Conservation (phyloP, 2,797 vertebrate genomes). For the Lutra lutra region DNA sequence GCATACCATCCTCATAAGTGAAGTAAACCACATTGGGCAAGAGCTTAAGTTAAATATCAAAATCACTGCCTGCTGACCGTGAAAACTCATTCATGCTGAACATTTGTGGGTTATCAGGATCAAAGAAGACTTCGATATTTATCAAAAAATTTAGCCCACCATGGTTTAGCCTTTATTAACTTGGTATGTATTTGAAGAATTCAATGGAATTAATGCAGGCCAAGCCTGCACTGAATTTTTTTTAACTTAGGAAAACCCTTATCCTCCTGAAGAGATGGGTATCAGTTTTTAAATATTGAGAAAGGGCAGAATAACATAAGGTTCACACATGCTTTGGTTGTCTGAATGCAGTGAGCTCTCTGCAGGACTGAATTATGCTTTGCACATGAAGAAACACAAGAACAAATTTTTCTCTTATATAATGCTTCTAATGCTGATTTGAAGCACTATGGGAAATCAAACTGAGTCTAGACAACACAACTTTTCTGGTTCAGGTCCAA, state of each 20-base stretch:
- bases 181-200: conserved; percentile 86
- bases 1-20: conserved; percentile 83
- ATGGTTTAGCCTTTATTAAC: conserved; percentile 86
- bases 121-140: conserved; percentile 86
- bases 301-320: conserved; percentile 85
- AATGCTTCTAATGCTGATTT: conserved; percentile 82
- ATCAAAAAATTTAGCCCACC: conserved; percentile 85
- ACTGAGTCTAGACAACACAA: conserved; percentile 79
- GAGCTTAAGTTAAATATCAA: conserved; percentile 86
- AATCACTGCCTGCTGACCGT: conserved; percentile 83
- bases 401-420: conserved; percentile 83
- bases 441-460: conserved; percentile 75
- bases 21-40: conserved; percentile 84
- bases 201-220: conserved; percentile 83
- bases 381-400: conserved; percentile 77
- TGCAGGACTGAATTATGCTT: conserved; percentile 74
- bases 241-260: conserved; percentile 86
- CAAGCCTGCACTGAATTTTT: conserved; percentile 82
- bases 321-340: conserved; percentile 82
- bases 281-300: conserved; percentile 88
- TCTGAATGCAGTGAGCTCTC: conserved; percentile 75
- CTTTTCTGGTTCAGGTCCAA: conserved; percentile 80
- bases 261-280: conserved; percentile 86
- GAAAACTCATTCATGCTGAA: conserved; percentile 87
- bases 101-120: conserved; percentile 88